Evolutionary conservation across 2,113 vertebrate species (phyloP).

Genomic region (Cephalopterus ornatus): DNA sequence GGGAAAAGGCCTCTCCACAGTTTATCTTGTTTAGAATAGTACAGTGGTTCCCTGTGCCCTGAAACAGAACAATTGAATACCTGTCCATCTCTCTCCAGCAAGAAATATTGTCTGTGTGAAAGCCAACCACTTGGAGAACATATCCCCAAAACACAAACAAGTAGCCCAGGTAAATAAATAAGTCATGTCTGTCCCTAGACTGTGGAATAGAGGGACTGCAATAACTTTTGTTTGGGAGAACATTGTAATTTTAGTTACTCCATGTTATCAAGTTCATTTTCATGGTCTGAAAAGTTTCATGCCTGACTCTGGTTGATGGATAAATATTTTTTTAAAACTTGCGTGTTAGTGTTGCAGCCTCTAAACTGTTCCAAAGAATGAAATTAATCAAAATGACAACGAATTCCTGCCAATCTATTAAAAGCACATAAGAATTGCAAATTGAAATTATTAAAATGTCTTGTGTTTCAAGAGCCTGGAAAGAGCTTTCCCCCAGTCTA

Average conservation of each 20-base stretch:
- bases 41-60: background rate
- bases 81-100: conserved; percentile 14
- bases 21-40: background rate
- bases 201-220: background rate
- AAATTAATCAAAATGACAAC: background rate
- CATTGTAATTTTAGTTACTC: background rate
- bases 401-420: background rate
- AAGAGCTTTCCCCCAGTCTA: background rate
- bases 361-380: background rate
- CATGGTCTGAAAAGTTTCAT: background rate
- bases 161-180: conserved; percentile 72
- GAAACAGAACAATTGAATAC: background rate
- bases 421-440: background rate
- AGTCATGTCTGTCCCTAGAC: background rate
- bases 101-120: conserved; percentile 79
- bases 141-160: conserved; percentile 80
- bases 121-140: conserved; percentile 76
- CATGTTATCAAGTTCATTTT: background rate
- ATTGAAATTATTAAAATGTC: background rate
- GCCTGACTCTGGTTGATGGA: background rate
- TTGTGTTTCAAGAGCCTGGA: background rate
- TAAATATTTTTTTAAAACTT: background rate
- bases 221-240: background rate
- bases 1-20: background rate
- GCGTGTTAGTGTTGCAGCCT: background rate